Evolutionary conservation across 2,113 vertebrate species (phyloP).

Genomic region (Bos javanicus): DNA sequence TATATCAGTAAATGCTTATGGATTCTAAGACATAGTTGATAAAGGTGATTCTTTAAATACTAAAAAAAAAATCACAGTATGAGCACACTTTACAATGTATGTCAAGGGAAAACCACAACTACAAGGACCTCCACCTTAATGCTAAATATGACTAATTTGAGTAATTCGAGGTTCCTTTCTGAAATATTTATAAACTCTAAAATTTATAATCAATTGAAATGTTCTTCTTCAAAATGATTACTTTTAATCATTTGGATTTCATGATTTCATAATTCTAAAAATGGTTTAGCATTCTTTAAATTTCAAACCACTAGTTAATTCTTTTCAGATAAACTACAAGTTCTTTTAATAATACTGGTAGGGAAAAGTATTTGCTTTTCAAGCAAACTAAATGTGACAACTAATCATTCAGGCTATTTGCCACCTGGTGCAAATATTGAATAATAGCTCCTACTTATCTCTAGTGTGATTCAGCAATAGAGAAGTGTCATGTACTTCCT

Average conservation of each 20-base stretch:
- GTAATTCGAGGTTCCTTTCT: neutral
- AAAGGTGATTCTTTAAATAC: neutral
- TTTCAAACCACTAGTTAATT: neutral
- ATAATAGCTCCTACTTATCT: neutral
- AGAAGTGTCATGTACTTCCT: neutral
- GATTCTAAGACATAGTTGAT: neutral
- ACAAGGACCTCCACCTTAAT: neutral
- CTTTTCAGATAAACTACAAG: neutral
- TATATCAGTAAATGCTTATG: neutral
- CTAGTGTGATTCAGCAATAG: neutral
- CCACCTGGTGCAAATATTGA: slow-evolving; percentile 30
- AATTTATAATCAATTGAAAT: neutral
- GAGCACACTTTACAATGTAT: neutral
- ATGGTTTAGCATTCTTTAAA: neutral
- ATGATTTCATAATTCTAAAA: neutral
- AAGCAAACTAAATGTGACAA: slow-evolving; percentile 26
- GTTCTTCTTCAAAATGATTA: neutral
- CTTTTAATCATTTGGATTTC: neutral
- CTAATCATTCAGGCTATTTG: slow-evolving; percentile 30
- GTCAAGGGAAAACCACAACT: neutral
- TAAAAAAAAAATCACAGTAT: neutral
- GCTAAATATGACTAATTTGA: neutral
- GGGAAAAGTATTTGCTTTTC: slow-evolving; percentile 36
- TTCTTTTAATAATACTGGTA: neutral
- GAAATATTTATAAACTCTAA: neutral